Base-by-base conservation (phyloP, 1,140 invertebrate genomes). In the Macrobrachium nipponense region DNA sequence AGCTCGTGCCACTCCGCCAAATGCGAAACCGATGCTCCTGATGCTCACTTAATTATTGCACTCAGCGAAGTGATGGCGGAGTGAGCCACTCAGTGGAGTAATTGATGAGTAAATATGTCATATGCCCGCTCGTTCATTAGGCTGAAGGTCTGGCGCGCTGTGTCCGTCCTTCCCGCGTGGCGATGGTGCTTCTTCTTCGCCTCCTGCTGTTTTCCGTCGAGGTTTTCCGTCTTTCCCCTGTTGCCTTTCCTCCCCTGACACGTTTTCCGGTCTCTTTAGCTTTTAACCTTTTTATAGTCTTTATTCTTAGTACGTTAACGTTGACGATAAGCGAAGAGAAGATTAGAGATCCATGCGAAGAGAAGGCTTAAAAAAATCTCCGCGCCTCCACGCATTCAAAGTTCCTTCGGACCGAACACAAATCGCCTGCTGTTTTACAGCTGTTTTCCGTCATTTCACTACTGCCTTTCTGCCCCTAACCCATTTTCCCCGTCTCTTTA, bases 11-110 rank as follows among this genome's bases (percentile, higher is more conserved):
- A 86, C 77, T 68, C 83, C 17, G 17, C 77, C 83, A 79, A 86
- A 86, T 86, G 83, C 76, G 83, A 86, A 86, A 68, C 83, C 83
- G 72, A 86, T 86, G 77, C 68, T 85, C 68, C 70, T 68, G 51
- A 79, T 86, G 83, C 70, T 86, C 83, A 79, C 77, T 86, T 86
- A 86, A 86, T 86, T 86, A 86, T 86, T 86, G 77, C 83, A 80
- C 83, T 86, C 76, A 62, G 83, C 83, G 77, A 80, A 86, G 36
- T 80, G 83, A 86, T 86, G 83, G 77, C 77, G 68, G 27, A 62
- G 66, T 59, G 83, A 68, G 76, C 51, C 44, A 86, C 73, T 80
- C 83, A 86, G 64, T 86, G 76, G 64, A 70, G 83, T 72, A 79
- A 73, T 73, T 86, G 83, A 86, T 80, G 83, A 86, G 83, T 86